Evolutionary conservation across 2,888 invertebrate genomes (phyloP).

Genomic region (Heliconius ismenius): DNA sequence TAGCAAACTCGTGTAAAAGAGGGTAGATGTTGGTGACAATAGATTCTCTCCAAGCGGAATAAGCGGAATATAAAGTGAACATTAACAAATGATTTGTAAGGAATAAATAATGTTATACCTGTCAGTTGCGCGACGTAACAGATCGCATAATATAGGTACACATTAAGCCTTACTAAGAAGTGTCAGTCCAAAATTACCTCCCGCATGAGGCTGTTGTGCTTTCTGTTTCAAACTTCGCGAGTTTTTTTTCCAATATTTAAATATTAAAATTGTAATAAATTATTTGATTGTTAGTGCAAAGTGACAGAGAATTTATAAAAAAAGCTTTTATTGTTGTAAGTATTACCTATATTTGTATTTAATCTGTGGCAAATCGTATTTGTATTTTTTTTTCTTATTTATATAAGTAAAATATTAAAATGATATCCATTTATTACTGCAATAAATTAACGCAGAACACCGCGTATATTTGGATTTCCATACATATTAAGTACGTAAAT

Average conservation of each 20-base stretch:
- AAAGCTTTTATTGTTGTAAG: conserved; percentile 38
- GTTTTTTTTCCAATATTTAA: conserved; percentile 10
- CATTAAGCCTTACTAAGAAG: neutral
- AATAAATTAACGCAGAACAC: neutral
- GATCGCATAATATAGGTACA: neutral
- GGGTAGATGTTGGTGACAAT: too few species aligned
- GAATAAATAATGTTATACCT: neutral
- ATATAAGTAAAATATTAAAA: neutral
- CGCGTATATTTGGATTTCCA: neutral
- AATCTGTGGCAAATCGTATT: neutral
- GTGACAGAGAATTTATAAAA: conserved; percentile 33
- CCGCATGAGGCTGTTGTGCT: neutral
- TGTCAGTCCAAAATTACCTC: conserved; percentile 23
- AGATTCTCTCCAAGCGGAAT: too few species aligned
- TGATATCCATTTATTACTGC: neutral
- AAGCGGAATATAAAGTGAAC: too few species aligned
- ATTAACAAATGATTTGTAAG: neutral
- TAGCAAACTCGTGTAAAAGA: too few species aligned
- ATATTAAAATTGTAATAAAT: neutral
- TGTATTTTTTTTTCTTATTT: conserved; percentile 1
- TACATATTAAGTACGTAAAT: neutral
- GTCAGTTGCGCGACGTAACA: conserved; percentile 1
- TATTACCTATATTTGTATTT: conserved; percentile 7
- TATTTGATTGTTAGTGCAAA: conserved; percentile 26
- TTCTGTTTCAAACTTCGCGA: conserved; percentile 9